Conservation (phyloP, 2,113 vertebrate genomes). For the Mastomys coucha region DNA sequence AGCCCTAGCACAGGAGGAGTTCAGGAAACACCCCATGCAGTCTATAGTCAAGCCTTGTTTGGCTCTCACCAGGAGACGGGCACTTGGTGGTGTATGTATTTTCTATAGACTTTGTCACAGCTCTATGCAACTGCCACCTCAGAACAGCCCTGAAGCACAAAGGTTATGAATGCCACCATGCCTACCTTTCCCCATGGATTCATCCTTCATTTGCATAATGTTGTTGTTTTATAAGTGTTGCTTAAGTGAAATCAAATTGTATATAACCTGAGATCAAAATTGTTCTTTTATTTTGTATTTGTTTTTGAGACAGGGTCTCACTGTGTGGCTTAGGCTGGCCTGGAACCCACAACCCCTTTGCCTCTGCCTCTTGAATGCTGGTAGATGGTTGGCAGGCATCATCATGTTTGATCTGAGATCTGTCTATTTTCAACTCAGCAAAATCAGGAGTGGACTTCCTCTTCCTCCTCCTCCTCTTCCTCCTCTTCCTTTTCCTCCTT, state of each 20-base stretch:
- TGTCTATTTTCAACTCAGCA: background rate
- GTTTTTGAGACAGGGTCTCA: background rate
- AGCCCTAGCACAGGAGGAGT: background rate
- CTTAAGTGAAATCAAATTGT: background rate
- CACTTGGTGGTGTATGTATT: accelerated
- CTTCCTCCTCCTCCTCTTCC: background rate
- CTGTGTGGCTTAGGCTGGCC: background rate
- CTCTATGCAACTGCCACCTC: background rate
- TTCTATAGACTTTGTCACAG: background rate
- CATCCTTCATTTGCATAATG: background rate
- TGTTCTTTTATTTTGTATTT: background rate
- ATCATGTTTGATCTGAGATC: background rate
- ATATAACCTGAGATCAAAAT: background rate
- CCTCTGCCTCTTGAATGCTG: background rate
- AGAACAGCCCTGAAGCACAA: background rate
- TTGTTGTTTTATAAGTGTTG: constrained; percentile 6
- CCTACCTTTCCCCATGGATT: background rate
- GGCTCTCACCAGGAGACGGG: background rate
- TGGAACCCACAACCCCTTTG: background rate
- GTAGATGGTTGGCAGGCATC: background rate
- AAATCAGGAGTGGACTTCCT: background rate
- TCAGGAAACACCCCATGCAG: accelerated
- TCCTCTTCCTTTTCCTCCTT: too few relatives aligned
- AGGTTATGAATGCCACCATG: background rate
- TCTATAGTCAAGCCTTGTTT: background rate